phyloP scores from a whole-genome alignment of 2,888 invertebrate species.

The Metalampra italica region DNA sequence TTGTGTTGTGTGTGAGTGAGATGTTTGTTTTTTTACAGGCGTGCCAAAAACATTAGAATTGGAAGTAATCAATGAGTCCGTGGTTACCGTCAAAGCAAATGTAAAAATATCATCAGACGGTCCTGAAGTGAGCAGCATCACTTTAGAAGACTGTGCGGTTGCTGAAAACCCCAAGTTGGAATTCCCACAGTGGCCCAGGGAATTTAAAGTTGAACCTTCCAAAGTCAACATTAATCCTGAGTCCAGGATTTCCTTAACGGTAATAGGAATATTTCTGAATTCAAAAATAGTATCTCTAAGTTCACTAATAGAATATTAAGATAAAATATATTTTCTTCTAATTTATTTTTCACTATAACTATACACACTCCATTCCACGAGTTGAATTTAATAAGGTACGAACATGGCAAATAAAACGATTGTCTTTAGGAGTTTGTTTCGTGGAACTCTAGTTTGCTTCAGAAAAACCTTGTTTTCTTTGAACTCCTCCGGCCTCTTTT shows the following conservation, averaged over 20 bases:
- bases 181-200: slow-evolving; percentile 69
- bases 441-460: too few species aligned
- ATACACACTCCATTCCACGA: too few species aligned
- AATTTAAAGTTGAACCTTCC: slow-evolving; percentile 71
- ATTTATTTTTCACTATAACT: too few species aligned
- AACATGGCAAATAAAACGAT: too few species aligned
- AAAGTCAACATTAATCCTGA: slow-evolving; percentile 67
- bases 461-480: too few species aligned
- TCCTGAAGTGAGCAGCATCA: slow-evolving; percentile 67
- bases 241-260: slow-evolving; percentile 59
- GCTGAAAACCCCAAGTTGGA: slow-evolving; percentile 50
- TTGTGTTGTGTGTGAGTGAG: not conserved
- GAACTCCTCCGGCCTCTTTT: too few species aligned
- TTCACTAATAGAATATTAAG: too few species aligned
- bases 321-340: too few species aligned
- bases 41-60: slow-evolving; percentile 65
- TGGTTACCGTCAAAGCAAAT: slow-evolving; percentile 72
- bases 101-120: slow-evolving; percentile 75
- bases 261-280: slow-evolving; percentile 22
- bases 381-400: too few species aligned
- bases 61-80: slow-evolving; percentile 74
- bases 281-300: too few species aligned
- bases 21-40: slow-evolving; percentile 42
- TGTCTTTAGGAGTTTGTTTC: too few species aligned
- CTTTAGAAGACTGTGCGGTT: slow-evolving; percentile 63